These are phyloP conservation scores for Tipula helvola DNA, from an alignment of 2,888 invertebrate species.

Conservation along the genomic window DNA sequence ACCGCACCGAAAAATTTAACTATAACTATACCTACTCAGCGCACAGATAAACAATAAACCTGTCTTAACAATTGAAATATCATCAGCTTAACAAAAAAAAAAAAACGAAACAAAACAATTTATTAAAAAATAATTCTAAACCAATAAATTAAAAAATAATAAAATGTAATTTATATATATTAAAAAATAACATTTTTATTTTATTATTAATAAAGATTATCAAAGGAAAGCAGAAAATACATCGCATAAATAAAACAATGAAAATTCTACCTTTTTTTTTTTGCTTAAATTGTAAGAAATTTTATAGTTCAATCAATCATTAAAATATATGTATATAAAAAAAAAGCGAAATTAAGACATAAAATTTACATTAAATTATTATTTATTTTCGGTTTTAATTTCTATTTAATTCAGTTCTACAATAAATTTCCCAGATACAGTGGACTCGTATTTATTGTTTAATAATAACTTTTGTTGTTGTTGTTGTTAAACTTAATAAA, in stretches of 20 bases:
- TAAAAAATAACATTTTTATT: not conserved
- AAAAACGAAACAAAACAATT: not conserved
- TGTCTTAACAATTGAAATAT: not conserved
- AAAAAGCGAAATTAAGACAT: not conserved
- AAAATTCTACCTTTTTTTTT: not conserved
- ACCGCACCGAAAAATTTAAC: not conserved
- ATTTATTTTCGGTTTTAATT: not conserved
- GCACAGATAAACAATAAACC: not conserved
- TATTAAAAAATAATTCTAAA: not conserved
- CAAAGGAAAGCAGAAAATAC: not conserved
- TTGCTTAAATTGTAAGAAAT: not conserved
- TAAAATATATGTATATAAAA: not conserved
- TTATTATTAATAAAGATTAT: not conserved
- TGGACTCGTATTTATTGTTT: not conserved
- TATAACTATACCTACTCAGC: not conserved
- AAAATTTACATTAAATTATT: not conserved
- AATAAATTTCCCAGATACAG: not conserved
- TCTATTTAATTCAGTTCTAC: not conserved
- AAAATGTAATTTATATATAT: not conserved
- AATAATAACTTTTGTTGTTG: too few relatives aligned
- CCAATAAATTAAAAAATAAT: constrained; percentile 4
- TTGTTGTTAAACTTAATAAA: too few relatives aligned
- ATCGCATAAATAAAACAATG: not conserved
- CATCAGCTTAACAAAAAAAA: not conserved
- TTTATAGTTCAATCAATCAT: constrained; percentile 4